Percentiles rank a stretch among this genome's conserved stretches.
Conservation (phyloP, 2,888 invertebrate genomes). For the Sabatieria punctata region DNA sequence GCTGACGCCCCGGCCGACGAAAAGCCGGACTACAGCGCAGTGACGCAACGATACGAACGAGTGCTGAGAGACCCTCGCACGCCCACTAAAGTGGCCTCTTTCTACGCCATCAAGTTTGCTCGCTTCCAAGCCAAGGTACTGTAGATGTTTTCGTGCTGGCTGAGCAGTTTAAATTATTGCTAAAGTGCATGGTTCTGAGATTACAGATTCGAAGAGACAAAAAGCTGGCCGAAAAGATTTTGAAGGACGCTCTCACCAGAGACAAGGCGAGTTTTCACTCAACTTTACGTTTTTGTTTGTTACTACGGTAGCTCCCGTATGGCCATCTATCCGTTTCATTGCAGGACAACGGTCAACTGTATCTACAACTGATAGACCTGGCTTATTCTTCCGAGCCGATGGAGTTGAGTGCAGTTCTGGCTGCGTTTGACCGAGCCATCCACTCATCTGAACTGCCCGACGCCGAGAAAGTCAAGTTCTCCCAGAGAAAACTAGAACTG, state of each 20-base stretch:
- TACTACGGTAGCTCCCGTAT: background rate
- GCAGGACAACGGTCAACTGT: conserved; percentile 58
- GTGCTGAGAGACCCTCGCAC: conserved; percentile 14
- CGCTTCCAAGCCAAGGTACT: conserved; percentile 62
- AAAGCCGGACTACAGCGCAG: conserved; percentile 54
- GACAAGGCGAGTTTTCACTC: conserved; percentile 15
- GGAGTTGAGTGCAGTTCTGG: conserved; percentile 45
- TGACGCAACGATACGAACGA: conserved; percentile 42
- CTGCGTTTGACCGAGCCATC: conserved; percentile 46
- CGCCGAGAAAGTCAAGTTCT: conserved; percentile 49
- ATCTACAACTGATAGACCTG: conserved; percentile 68
- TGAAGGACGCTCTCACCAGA: conserved; percentile 19
- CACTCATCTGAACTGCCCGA: conserved; percentile 26
- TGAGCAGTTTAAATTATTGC: too few relatives aligned
- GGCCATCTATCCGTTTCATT: conserved; percentile 11
- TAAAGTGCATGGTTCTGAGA: too few relatives aligned
- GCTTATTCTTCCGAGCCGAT: conserved; percentile 57
- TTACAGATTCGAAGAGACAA: conserved; percentile 18
- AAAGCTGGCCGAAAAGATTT: conserved; percentile 22
- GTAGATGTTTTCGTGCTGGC: too few relatives aligned
- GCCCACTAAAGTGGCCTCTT: conserved; percentile 35
- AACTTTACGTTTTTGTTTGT: background rate
- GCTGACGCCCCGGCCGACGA: conserved; percentile 40
- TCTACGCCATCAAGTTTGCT: conserved; percentile 77
- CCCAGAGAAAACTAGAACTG: conserved; percentile 82